These are phyloP conservation scores for Coracias cyanogaster DNA, from an alignment of 2,797 vertebrate species.

Conservation along the genomic window DNA sequence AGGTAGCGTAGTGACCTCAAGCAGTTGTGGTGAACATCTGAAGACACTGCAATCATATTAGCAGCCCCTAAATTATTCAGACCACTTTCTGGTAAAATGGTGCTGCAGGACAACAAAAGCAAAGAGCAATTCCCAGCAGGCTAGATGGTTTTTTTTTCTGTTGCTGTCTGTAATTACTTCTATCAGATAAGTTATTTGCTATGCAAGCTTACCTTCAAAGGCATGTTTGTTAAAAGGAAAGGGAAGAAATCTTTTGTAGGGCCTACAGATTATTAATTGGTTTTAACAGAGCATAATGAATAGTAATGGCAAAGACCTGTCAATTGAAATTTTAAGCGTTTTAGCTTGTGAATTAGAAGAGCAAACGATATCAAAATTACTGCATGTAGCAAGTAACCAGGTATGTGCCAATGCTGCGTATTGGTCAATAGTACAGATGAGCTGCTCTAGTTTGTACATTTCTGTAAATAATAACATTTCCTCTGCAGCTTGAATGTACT, in stretches of 20 bases:
- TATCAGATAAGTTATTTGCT: constrained; percentile 67
- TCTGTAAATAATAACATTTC: neutral
- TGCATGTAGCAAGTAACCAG: neutral
- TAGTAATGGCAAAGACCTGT: constrained; percentile 48
- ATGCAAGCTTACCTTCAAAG: constrained; percentile 71
- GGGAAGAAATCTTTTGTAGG: constrained; percentile 67
- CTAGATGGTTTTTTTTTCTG: neutral
- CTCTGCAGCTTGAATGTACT: neutral
- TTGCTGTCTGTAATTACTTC: constrained; percentile 67
- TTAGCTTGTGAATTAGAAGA: constrained; percentile 13
- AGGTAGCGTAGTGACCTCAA: neutral
- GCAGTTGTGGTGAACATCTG: neutral
- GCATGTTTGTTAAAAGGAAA: constrained; percentile 68
- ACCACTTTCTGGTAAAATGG: constrained; percentile 15
- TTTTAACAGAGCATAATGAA: constrained; percentile 65
- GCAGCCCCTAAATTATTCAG: constrained; percentile 60
- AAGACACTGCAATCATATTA: constrained; percentile 30
- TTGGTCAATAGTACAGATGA: neutral
- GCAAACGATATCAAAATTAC: neutral
- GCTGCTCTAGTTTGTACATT: neutral
- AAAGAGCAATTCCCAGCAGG: constrained; percentile 54
- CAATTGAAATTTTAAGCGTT: constrained; percentile 56
- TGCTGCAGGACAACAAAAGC: constrained; percentile 57
- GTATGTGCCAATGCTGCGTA: neutral
- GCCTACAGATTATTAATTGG: constrained; percentile 56